Percentiles rank a stretch among this genome's conserved stretches.
Evolutionary conservation across 2,888 invertebrate genomes (phyloP).

Genomic region (Fragum fragum): DNA sequence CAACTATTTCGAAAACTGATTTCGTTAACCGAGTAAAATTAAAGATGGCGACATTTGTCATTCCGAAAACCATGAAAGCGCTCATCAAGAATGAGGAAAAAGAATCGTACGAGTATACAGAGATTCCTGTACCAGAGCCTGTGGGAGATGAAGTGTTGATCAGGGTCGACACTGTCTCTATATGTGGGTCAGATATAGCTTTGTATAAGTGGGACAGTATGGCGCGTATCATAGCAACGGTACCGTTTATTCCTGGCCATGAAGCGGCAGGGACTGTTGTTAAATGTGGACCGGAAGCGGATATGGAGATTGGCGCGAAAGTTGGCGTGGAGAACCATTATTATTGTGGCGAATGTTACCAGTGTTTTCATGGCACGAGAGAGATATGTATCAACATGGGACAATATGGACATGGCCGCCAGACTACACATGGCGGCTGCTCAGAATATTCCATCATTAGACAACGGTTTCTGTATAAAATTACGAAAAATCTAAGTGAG

Average conservation of each 20-base stretch:
- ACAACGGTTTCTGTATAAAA: conserved; percentile 77
- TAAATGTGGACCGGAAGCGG: conserved; percentile 81
- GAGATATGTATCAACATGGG: conserved; percentile 84
- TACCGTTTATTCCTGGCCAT: conserved; percentile 85
- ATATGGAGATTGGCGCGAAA: conserved; percentile 75
- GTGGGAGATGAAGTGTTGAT: conserved; percentile 80
- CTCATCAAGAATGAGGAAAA: conserved; percentile 78
- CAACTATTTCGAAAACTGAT: not conserved
- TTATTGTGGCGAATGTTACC: conserved; percentile 81
- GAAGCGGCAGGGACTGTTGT: conserved; percentile 83
- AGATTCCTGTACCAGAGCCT: conserved; percentile 79
- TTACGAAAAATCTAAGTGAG: conserved; percentile 78
- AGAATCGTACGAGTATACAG: conserved; percentile 77
- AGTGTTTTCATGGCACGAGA: conserved; percentile 77
- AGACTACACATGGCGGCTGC: conserved; percentile 82
- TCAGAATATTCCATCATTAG: conserved; percentile 84
- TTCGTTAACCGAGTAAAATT: not conserved
- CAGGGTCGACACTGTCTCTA: conserved; percentile 80
- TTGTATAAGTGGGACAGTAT: conserved; percentile 82
- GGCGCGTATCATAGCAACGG: conserved; percentile 81
- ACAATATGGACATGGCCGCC: conserved; percentile 83
- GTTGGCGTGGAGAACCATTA: conserved; percentile 85
- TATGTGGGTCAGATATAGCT: conserved; percentile 84
- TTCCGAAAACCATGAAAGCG: conserved; percentile 77
- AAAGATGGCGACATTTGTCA: conserved; percentile 50